Conservation (phyloP, 2,888 invertebrate genomes). For the Mesorhabditis belari region DNA sequence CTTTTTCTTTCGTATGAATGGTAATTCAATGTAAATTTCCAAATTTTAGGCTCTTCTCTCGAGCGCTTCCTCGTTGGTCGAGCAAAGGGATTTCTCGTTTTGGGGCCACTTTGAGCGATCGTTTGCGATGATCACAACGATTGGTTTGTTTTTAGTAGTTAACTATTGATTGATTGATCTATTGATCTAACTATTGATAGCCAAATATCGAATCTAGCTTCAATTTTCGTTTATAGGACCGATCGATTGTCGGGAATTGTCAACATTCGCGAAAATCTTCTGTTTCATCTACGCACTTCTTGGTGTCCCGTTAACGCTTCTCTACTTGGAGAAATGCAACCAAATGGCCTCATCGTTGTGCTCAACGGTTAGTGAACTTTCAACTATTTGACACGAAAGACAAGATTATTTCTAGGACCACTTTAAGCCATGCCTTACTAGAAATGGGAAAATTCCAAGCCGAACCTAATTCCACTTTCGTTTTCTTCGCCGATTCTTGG, state of each 20-base stretch:
- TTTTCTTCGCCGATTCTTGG: too few species aligned
- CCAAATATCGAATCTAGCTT: too few species aligned
- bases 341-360: constrained; percentile 2
- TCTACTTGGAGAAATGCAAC: constrained; percentile 28
- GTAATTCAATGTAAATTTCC: not conserved
- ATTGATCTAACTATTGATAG: too few species aligned
- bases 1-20: not conserved
- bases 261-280: constrained; percentile 35
- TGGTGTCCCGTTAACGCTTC: constrained; percentile 28
- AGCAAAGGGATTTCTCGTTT: constrained; percentile 23
- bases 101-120: constrained; percentile 32
- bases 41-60: constrained; percentile 17
- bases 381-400: too few species aligned
- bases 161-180: too few species aligned
- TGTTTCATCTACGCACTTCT: constrained; percentile 39
- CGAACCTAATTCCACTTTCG: too few species aligned
- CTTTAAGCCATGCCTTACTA: too few species aligned
- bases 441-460: too few species aligned
- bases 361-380: not conserved
- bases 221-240: constrained; percentile 32
- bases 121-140: constrained; percentile 41
- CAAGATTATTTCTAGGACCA: too few species aligned
- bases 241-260: constrained; percentile 38
- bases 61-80: constrained; percentile 12
- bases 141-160: constrained; percentile 29